Evolutionary conservation across 2,888 invertebrate species (phyloP).

Genomic region (Epirrhoe alternata): DNA sequence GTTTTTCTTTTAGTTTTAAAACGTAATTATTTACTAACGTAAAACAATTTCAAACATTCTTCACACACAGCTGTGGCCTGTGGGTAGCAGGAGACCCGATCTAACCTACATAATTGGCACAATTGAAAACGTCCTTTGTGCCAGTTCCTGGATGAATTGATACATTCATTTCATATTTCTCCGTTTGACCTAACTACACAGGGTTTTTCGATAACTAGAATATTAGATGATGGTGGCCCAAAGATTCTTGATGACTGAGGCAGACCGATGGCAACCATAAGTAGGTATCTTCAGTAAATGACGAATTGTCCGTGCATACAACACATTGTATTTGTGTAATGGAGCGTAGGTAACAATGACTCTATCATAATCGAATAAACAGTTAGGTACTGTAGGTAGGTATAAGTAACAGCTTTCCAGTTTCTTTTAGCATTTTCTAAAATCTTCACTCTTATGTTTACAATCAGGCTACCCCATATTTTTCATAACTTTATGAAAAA

Average conservation of each 20-base stretch:
- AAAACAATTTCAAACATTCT: not conserved
- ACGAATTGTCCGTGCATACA: too few relatives aligned
- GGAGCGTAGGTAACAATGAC: too few relatives aligned
- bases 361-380: too few relatives aligned
- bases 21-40: too few relatives aligned
- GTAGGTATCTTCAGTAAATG: too few relatives aligned
- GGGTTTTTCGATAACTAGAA: not conserved
- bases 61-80: conserved; percentile 3
- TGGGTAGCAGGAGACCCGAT: conserved; percentile 4
- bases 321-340: too few relatives aligned
- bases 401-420: too few relatives aligned
- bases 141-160: conserved; percentile 14
- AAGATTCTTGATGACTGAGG: not conserved
- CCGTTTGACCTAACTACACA: conserved; percentile 36
- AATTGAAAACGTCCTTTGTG: conserved; percentile 27
- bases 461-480: not conserved
- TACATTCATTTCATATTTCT: conserved; percentile 23
- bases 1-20: too few relatives aligned
- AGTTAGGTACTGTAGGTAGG: too few relatives aligned
- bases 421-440: too few relatives aligned
- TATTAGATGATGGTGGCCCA: not conserved
- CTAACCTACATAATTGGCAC: conserved; percentile 21
- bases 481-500: not conserved
- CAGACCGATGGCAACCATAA: too few relatives aligned
- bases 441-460: too few relatives aligned